Evolutionary conservation across 64 coral and sea anemone species (phyloP).

Genomic region (Dendrophyllia cribrosa): DNA sequence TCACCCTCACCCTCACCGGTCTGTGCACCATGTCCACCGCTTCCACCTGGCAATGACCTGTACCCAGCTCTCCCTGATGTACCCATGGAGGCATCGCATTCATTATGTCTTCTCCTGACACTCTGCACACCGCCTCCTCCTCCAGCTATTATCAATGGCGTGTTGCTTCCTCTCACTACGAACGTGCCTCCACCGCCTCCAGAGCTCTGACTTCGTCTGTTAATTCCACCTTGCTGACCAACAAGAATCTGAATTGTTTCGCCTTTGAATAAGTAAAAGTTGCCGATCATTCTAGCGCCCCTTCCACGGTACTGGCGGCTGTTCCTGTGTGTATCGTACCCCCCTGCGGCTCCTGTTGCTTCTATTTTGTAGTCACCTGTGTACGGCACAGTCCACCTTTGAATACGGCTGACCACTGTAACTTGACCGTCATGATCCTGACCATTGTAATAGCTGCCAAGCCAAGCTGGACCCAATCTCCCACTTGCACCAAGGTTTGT

Average conservation of each 20-base stretch:
- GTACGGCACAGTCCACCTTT: no score
- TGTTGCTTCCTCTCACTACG: conserved; percentile 32
- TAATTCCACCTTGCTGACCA: conserved; percentile 70
- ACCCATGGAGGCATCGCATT: conserved; percentile 18
- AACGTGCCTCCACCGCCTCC: conserved; percentile 80
- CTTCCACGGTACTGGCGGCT: conserved; percentile 39
- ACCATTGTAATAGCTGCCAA: no score
- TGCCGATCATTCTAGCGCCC: conserved; percentile 33
- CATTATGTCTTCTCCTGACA: background rate
- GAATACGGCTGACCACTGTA: no score
- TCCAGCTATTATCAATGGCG: conserved; percentile 65
- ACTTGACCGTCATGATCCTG: no score
- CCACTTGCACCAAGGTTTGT: no score
- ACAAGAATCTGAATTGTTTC: conserved; percentile 69
- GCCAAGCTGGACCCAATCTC: no score
- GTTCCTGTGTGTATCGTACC: background rate
- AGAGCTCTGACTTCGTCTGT: background rate
- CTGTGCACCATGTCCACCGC: no score
- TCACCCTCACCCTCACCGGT: no score
- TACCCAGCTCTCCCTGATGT: background rate
- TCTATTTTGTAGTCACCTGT: no score
- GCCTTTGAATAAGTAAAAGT: background rate
- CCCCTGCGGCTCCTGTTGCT: no score
- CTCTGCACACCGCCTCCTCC: conserved; percentile 55
- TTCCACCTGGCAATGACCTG: no score